phyloP scores from a whole-genome alignment of 2,888 invertebrate species.

The Nymphalis urticae region DNA sequence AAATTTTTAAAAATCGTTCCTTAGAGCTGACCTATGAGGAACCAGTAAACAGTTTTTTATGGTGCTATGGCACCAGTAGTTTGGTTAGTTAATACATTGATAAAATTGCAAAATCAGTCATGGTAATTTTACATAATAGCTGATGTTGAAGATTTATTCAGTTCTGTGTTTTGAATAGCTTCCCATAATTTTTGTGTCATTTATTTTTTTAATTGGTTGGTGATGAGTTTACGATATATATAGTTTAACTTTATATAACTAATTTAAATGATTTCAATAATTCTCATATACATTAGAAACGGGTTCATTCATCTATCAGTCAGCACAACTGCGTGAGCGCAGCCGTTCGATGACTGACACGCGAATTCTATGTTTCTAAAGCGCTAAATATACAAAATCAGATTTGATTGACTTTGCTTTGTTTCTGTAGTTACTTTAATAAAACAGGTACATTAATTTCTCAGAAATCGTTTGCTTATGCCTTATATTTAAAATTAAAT shows the following conservation, averaged over 20 bases:
- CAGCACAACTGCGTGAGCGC: slow-evolving; percentile 45
- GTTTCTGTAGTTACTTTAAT: background rate
- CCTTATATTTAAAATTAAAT: too few relatives aligned
- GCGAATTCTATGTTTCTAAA: slow-evolving; percentile 9
- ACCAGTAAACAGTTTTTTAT: too few relatives aligned
- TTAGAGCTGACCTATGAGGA: too few relatives aligned
- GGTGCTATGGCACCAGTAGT: too few relatives aligned
- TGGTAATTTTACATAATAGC: too few relatives aligned
- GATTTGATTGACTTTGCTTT: slow-evolving; percentile 7
- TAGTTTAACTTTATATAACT: background rate
- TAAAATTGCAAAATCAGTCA: too few relatives aligned
- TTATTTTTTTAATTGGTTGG: background rate
- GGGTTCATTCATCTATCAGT: slow-evolving; percentile 68
- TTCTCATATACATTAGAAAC: slow-evolving; percentile 41
- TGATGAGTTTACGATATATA: background rate
- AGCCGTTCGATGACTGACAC: slow-evolving; percentile 36
- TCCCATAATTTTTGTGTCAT: background rate
- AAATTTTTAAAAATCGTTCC: too few relatives aligned
- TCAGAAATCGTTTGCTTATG: too few relatives aligned
- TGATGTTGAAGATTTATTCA: too few relatives aligned
- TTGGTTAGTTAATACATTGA: too few relatives aligned
- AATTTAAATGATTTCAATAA: slow-evolving; percentile 29
- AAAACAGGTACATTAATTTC: background rate
- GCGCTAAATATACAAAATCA: slow-evolving; percentile 9
- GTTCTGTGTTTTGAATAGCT: too few relatives aligned